Conservation (phyloP, 2,797 vertebrate species). For the Chelon labrosus region DNA sequence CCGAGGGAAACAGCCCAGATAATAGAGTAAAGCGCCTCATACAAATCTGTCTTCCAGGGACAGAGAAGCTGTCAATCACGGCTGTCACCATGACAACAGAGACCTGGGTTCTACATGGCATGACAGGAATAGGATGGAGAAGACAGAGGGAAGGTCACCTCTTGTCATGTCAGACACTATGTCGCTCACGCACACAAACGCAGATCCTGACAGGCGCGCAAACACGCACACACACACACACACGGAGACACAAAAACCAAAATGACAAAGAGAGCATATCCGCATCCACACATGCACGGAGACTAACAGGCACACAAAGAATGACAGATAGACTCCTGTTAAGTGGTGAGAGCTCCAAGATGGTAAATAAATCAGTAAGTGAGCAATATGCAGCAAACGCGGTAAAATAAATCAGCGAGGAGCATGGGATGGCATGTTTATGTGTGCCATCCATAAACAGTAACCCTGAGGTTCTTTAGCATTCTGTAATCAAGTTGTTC, state of each 20-base stretch:
- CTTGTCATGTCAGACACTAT: slow-evolving; percentile 77
- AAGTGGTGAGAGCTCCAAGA: slow-evolving; percentile 58
- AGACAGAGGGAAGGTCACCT: slow-evolving; percentile 79
- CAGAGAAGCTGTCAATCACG: slow-evolving; percentile 74
- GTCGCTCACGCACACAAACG: slow-evolving; percentile 40
- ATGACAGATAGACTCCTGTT: slow-evolving; percentile 66
- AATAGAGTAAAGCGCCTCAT: slow-evolving; percentile 63
- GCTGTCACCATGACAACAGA: slow-evolving; percentile 76
- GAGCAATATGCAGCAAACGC: slow-evolving; percentile 60
- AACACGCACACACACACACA: slow-evolving; percentile 9
- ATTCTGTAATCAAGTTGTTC: slow-evolving; percentile 70
- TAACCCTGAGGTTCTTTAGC: slow-evolving; percentile 61
- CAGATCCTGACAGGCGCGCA: slow-evolving; percentile 31
- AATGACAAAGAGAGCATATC: slow-evolving; percentile 31
- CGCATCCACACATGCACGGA: slow-evolving; percentile 28
- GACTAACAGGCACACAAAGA: slow-evolving; percentile 33
- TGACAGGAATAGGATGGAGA: slow-evolving; percentile 70
- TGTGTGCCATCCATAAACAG: slow-evolving; percentile 69
- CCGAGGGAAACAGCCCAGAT: slow-evolving; percentile 51
- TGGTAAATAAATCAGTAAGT: slow-evolving; percentile 74
- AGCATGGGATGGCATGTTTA: slow-evolving; percentile 68
- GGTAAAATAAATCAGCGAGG: slow-evolving; percentile 65
- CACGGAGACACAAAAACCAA: slow-evolving; percentile 15
- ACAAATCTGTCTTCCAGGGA: slow-evolving; percentile 73
- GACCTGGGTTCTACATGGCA: slow-evolving; percentile 58